A percentile compares a stretch with the other conserved stretches of the same genome.
Evolutionary conservation across 1,140 invertebrate species (phyloP).

Genomic region (Pseudomyrmex concolor): DNA sequence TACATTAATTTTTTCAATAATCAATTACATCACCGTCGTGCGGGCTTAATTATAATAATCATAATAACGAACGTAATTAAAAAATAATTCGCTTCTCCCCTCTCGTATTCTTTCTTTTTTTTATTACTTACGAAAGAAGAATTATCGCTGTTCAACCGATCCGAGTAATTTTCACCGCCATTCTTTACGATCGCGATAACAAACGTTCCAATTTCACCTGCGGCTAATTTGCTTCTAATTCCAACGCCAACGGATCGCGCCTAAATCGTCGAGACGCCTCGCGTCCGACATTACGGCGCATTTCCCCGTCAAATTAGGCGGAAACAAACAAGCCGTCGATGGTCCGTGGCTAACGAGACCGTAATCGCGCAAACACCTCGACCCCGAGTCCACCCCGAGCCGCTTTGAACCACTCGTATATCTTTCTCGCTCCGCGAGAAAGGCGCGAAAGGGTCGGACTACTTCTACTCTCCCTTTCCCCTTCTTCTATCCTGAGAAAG

Average conservation of each 20-base stretch:
- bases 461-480: neutral
- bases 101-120: too few relatives aligned
- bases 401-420: conserved; percentile 36
- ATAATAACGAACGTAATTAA: conserved; percentile 39
- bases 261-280: conserved; percentile 10
- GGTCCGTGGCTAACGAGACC: conserved; percentile 74
- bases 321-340: conserved; percentile 73
- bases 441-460: conserved; percentile 51
- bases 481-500: conserved; percentile 21
- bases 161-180: conserved; percentile 13
- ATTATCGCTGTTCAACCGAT: conserved; percentile 26
- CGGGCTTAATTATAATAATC: conserved; percentile 8
- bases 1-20: conserved; percentile 22
- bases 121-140: neutral
- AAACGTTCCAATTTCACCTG: conserved; percentile 31
- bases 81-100: conserved; percentile 22
- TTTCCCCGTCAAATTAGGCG: conserved; percentile 69
- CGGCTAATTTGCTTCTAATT: conserved; percentile 35
- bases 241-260: conserved; percentile 4
- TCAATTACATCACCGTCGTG: neutral
- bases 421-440: conserved; percentile 6
- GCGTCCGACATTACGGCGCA: conserved; percentile 37
- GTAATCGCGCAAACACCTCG: conserved; percentile 75
- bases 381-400: conserved; percentile 56
- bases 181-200: conserved; percentile 31